Conservation (phyloP, 2,113 vertebrate genomes). For the Lonchura striata region DNA sequence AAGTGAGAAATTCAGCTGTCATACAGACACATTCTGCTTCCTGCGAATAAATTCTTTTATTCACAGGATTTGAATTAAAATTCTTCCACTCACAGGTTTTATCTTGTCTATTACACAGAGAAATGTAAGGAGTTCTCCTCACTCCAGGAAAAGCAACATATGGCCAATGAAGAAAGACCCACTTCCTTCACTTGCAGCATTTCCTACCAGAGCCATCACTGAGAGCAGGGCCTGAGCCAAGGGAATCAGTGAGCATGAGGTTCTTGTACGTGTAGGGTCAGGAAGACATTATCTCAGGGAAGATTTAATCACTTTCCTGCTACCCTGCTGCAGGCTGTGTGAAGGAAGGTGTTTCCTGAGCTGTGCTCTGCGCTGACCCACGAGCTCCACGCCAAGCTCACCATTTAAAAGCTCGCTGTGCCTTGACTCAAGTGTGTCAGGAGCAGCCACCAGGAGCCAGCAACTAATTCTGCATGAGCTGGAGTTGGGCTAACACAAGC, state of each 20-base stretch:
- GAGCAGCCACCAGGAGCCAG: not conserved
- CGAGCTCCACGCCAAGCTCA: not conserved
- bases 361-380: not conserved
- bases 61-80: too few relatives aligned
- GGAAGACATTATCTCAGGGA: not conserved
- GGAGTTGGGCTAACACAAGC: not conserved
- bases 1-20: not conserved
- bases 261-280: not conserved
- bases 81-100: not conserved
- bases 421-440: not conserved
- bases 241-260: not conserved
- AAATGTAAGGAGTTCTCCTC: not conserved
- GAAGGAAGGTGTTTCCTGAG: not conserved
- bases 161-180: not conserved
- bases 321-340: not conserved
- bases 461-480: not conserved
- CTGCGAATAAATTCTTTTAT: not conserved
- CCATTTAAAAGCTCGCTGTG: not conserved
- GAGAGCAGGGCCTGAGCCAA: not conserved
- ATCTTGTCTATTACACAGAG: not conserved
- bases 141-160: not conserved
- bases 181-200: not conserved
- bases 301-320: slow-evolving; percentile 24
- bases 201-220: not conserved
- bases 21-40: not conserved